Percentiles rank a stretch among this genome's conserved stretches.
These are phyloP conservation scores for Paramacrobiotus metropolitanus DNA, from an alignment of 1,140 invertebrate species.

Conservation along the genomic window DNA sequence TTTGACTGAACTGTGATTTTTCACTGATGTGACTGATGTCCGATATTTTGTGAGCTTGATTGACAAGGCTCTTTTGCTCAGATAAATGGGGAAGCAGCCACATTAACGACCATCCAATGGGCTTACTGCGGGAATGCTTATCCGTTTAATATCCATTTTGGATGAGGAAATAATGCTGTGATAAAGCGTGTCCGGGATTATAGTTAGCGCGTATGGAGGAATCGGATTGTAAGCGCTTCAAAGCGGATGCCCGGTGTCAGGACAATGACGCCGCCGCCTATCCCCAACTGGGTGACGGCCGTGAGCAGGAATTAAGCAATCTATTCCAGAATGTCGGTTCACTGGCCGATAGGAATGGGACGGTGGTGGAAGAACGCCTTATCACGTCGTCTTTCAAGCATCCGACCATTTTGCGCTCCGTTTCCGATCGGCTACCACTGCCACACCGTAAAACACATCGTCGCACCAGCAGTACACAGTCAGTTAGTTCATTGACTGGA, in stretches of 20 bases:
- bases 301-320: not conserved
- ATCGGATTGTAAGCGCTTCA: constrained; percentile 2
- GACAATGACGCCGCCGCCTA: not conserved
- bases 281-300: not conserved
- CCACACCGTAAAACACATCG: not conserved
- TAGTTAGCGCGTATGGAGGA: too few species aligned
- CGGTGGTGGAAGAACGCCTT: not conserved
- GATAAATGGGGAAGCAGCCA: too few species aligned
- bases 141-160: too few species aligned
- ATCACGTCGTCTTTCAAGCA: not conserved
- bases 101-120: too few species aligned
- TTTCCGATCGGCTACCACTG: not conserved
- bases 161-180: too few species aligned
- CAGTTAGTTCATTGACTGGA: not conserved
- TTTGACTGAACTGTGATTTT: too few species aligned
- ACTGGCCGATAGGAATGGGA: not conserved
- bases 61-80: too few species aligned
- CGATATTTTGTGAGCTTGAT: too few species aligned
- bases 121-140: too few species aligned
- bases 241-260: not conserved
- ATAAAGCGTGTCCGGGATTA: too few species aligned
- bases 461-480: not conserved
- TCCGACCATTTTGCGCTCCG: not conserved
- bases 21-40: too few species aligned
- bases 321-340: not conserved